Evolutionary conservation across 2,888 invertebrate genomes (phyloP), one percentile per base, ranked within the genome.

Genomic region (Pyrocoelia pectoralis): DNA sequence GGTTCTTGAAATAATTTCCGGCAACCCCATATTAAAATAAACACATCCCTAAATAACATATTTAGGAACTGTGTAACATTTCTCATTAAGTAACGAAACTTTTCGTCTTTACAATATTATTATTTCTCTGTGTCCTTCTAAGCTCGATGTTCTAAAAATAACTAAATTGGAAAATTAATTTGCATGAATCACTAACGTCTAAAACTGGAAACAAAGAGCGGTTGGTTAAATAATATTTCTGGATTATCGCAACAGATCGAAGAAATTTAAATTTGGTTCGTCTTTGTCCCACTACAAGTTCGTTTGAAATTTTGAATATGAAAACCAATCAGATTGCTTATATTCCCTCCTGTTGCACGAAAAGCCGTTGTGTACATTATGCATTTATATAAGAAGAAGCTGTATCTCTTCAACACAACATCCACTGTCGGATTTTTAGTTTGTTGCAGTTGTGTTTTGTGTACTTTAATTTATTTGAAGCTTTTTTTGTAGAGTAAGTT

Each of bases 271-370:
- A 58, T 58, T 58, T 52, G 52, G 29, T 24, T 41, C 33, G 33
- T 18, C 43, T 58, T 58, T 51, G 46, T 52, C 18, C 51, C 24
- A 24, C 51, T 41, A 49, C 38, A 9, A 15, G 6, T 10, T 48
- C n/a, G 6, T 52, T 58, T 51, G 40, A 58, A 58, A 52, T 17
- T 58, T 58, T 52, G 52, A 58, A 58, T 58, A 12, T 55, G 8
- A 6, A 2, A 12, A 14, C 50, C 50, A 50, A 50, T 50, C 24
- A 28, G 28, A 18, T 6, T 1, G 50, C n/a, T 14, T 1, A 19
- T 9, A n/a, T 50, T 24, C 33, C 33, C n/a, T 6, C 33, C 33
- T n/a, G 9, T 5, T 46, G 17, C 18, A 46, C 10, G 15, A 17
- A 10, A 10, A 17, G 18, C 46, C 43, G 43, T 46, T 18, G 10